These are phyloP conservation scores for Drosophila kurseongensis DNA, from an alignment of 1,140 invertebrate species.

Conservation along the genomic window DNA sequence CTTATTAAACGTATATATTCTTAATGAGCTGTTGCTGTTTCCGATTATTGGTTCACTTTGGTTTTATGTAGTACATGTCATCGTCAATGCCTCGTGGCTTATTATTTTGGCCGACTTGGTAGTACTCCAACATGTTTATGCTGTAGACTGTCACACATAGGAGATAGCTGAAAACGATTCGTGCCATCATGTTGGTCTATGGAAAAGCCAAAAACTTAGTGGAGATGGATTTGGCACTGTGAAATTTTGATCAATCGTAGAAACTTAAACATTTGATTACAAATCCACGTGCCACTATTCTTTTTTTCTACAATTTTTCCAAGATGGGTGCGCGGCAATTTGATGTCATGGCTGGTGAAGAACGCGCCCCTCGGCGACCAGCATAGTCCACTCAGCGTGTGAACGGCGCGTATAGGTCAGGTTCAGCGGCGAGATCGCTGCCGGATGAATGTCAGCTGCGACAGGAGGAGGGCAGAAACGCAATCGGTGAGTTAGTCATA, in stretches of 20 bases:
- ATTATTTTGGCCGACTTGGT: not conserved
- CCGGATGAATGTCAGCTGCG: constrained; percentile 56
- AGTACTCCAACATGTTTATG: constrained; percentile 9
- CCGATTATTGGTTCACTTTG: constrained; percentile 20
- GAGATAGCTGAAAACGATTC: constrained; percentile 48
- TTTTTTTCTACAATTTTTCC: not conserved
- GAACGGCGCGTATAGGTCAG: constrained; percentile 74
- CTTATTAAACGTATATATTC: constrained; percentile 35
- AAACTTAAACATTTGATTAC: constrained; percentile 28
- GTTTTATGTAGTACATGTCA: constrained; percentile 21
- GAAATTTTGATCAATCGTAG: constrained; percentile 57
- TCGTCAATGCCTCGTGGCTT: constrained; percentile 6
- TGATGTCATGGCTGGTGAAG: constrained; percentile 70
- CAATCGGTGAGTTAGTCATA: not conserved
- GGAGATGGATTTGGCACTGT: not conserved
- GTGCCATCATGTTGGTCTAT: constrained; percentile 33
- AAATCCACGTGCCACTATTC: constrained; percentile 33
- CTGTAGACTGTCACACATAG: constrained; percentile 36
- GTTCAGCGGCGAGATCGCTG: constrained; percentile 47
- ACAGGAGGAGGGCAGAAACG: constrained; percentile 6
- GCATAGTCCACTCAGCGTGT: constrained; percentile 56
- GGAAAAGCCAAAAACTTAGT: too few relatives aligned
- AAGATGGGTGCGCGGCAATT: constrained; percentile 36
- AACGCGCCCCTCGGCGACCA: constrained; percentile 52
- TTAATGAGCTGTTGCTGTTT: not conserved